Evolutionary conservation across 53 echinoderm and acorn worm genomes (phyloP).

Genomic region (Hippasteria phrygiana): DNA sequence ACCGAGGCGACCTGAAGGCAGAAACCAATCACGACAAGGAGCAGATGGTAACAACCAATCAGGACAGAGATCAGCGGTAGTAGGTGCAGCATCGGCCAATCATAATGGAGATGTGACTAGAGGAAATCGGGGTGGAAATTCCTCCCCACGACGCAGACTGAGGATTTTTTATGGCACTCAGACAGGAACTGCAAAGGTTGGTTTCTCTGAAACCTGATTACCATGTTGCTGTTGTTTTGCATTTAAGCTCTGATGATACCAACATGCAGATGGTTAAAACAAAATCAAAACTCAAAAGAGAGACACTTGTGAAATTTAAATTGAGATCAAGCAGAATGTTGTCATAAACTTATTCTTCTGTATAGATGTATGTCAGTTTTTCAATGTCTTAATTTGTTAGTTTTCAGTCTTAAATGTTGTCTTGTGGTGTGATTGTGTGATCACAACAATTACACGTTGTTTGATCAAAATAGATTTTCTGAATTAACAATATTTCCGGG

Average conservation of each 20-base stretch:
- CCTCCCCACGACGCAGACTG: constrained; percentile 2
- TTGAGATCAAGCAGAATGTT: no score
- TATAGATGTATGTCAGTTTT: no score
- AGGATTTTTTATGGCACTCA: constrained; percentile 88
- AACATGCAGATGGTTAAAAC: no score
- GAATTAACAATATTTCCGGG: no score
- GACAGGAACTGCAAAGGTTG: constrained; percentile 92
- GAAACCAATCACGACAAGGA: background rate
- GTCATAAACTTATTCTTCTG: no score
- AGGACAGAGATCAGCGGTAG: background rate
- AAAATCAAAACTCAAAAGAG: no score
- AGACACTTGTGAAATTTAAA: no score
- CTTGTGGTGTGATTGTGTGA: no score
- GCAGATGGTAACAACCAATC: constrained; percentile 8
- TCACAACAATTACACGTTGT: no score
- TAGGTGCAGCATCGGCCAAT: constrained; percentile 16
- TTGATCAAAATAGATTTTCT: no score
- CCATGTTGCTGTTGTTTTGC: background rate
- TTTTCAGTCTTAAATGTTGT: no score
- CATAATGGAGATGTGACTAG: constrained; percentile 10
- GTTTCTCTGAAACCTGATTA: background rate
- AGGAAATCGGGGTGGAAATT: background rate
- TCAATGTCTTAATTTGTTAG: no score
- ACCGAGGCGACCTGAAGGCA: constrained; percentile 29
- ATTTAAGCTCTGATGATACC: background rate